Base-by-base conservation (phyloP, 2,888 invertebrate species). In the Archips crataeganus region DNA sequence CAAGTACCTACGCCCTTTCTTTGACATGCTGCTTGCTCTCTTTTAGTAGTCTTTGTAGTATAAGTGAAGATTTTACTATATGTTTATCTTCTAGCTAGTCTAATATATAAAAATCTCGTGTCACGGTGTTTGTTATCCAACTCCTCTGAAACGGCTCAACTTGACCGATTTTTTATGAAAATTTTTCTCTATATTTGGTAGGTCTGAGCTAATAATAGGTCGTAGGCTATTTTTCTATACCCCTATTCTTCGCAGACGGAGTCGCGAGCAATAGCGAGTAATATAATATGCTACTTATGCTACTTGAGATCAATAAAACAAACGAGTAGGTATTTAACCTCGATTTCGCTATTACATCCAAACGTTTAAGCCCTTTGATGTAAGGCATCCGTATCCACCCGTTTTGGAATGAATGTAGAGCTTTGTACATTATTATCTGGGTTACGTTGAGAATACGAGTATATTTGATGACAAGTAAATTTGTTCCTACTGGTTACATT, bases 1-100 rank as follows among this genome's bases (percentile, higher is more conserved):
- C 74, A 65, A 70, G 54, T 67, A 54, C 23, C 23, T 23, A 23
- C 23, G 74, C 69, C 64, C 70, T 59, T 72, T 67, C 60, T 61
- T 60, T 64, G 57, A 64, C 15, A 57, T n/a, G 51, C 13, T 65
- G 23, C 23, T 57, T 32, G n/a, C 15, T 42, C 49, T 64, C 57
- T 60, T 71, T 71, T 66, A 42, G 39, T 32, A 32, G 32, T 11
- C n/a, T n/a, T n/a, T 39, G 39, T 39, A 39, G 39, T 23, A 5
- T 39, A 39, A 39, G 39, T 39, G 39, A 39, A 39, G 1, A 39
- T 23, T 23, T 23, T 23, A 23, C 23, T 23, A 23, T 23, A 23
- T 23, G 23, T 23, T 23, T 23, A 23, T 23, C 23, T 23, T 23
- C 23, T 23, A 23, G 23, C 23, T 23, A 23, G 23, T 1, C 23